Evolutionary conservation across 2,113 vertebrate genomes (phyloP).

Genomic region (Gymnorhina tibicen): DNA sequence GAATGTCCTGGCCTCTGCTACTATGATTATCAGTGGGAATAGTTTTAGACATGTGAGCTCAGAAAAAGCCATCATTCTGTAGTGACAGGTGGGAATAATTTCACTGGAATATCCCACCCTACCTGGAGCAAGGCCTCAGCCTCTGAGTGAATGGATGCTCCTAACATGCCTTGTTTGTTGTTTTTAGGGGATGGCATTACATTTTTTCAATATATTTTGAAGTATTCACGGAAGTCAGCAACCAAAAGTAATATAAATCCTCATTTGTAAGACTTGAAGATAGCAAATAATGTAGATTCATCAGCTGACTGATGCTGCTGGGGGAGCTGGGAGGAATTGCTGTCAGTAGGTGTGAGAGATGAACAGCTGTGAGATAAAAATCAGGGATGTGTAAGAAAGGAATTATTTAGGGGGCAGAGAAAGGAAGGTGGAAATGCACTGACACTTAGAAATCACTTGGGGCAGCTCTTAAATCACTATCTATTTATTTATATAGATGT

Average conservation of each 20-base stretch:
- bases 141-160: background rate
- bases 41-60: background rate
- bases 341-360: background rate
- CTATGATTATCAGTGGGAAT: background rate
- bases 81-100: background rate
- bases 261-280: background rate
- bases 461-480: background rate
- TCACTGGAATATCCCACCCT: fast-evolving
- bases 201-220: background rate
- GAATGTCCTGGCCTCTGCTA: background rate
- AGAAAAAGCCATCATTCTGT: background rate
- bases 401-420: background rate
- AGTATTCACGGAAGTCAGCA: background rate
- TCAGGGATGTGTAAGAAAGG: background rate
- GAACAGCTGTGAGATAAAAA: background rate
- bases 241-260: background rate
- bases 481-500: background rate
- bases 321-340: background rate
- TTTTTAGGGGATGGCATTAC: background rate
- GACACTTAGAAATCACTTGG: no score
- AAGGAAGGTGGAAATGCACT: background rate
- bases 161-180: background rate
- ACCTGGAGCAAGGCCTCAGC: background rate
- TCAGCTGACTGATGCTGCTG: background rate
- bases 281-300: background rate